phyloP scores from a whole-genome alignment of 2,888 invertebrate species.

The Athrips mouffetella region DNA sequence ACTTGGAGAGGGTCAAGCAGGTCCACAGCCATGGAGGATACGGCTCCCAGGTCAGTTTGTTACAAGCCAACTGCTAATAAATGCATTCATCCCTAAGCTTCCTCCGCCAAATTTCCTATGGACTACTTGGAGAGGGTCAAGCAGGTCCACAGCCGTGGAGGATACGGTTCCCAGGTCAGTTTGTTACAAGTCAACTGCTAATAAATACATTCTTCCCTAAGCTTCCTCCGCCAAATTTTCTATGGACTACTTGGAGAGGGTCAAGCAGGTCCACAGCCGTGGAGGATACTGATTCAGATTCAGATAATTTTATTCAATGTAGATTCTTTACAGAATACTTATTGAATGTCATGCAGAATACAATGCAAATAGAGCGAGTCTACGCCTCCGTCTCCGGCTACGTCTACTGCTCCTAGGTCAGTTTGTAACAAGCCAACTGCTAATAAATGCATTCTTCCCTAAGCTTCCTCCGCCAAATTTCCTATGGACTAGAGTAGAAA shows the following conservation, averaged over 20 bases:
- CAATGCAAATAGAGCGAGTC: too few relatives aligned
- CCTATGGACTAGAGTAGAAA: slow-evolving; percentile 95
- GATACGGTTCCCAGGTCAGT: slow-evolving; percentile 93
- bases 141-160: slow-evolving; percentile 93
- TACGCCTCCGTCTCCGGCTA: too few relatives aligned
- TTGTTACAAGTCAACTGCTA: too few relatives aligned
- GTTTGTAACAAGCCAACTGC: too few relatives aligned
- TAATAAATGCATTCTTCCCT: slow-evolving; percentile 88
- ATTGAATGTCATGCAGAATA: too few relatives aligned
- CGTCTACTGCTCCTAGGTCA: slow-evolving; percentile 93
- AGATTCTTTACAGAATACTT: too few relatives aligned
- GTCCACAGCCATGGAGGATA: too few relatives aligned
- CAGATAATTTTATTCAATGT: too few relatives aligned
- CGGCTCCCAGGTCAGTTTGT: too few relatives aligned
- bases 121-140: slow-evolving; percentile 94
- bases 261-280: slow-evolving; percentile 91
- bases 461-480: slow-evolving; percentile 81
- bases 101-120: slow-evolving; percentile 85
- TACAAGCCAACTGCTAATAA: too few relatives aligned
- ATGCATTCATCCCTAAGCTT: slow-evolving; percentile 85
- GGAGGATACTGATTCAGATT: slow-evolving; percentile 96
- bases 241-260: slow-evolving; percentile 90
- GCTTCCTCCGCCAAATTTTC: slow-evolving; percentile 85
- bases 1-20: too few relatives aligned
- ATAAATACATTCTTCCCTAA: slow-evolving; percentile 87